Percentiles rank a stretch among this genome's conserved stretches.
Conservation (phyloP, 1,140 invertebrate genomes). For the Gyrodactylus bullatarudis region DNA sequence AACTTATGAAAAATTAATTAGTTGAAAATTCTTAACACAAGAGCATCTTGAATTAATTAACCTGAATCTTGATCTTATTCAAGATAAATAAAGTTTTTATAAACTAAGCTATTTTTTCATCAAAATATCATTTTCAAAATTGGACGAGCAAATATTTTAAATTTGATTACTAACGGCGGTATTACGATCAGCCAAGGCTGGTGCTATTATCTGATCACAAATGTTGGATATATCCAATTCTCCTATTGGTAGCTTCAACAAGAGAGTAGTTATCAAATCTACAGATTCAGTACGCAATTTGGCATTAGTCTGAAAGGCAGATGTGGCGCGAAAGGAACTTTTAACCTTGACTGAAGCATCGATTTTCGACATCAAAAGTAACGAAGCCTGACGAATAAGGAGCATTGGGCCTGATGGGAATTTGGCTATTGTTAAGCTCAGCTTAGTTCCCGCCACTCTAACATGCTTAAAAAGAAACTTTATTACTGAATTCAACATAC, state of each 20-base stretch:
- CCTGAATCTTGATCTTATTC: no score
- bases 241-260: background rate
- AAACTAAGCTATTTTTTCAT: no score
- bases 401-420: background rate
- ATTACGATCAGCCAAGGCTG: background rate
- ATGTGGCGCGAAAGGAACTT: background rate
- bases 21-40: no score
- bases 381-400: background rate
- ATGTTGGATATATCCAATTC: background rate
- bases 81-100: no score
- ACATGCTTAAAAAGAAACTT: background rate
- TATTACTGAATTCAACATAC: background rate
- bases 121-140: no score
- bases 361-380: background rate
- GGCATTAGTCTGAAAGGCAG: background rate
- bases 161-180: background rate
- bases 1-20: no score
- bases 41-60: no score
- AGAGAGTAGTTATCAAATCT: background rate
- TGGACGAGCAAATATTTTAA: no score
- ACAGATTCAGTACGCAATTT: background rate
- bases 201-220: background rate
- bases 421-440: background rate
- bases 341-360: background rate
- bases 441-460: background rate